Percentiles rank a stretch among this genome's conserved stretches.
Evolutionary conservation across 2,113 vertebrate species (phyloP).

Genomic region (Tetrax tetrax): DNA sequence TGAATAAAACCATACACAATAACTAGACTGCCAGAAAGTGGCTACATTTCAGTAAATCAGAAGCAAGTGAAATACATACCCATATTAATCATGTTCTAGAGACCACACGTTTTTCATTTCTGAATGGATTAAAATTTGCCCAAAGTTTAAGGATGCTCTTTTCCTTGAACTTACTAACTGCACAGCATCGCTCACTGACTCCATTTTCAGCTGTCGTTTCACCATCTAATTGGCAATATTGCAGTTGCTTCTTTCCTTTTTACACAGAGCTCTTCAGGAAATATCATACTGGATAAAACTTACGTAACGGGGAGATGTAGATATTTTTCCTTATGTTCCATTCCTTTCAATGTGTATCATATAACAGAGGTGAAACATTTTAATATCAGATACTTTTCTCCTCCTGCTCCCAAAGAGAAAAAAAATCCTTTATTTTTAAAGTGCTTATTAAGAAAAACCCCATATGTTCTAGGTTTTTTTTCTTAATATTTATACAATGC

Average conservation of each 20-base stretch:
- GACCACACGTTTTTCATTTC: not conserved
- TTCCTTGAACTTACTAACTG: not conserved
- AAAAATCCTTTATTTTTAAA: not conserved
- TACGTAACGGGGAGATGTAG: fast-evolving
- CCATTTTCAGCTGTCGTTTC: not conserved
- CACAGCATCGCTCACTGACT: not conserved
- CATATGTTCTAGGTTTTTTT: not conserved
- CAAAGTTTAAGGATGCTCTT: not conserved
- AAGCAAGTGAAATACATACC: not conserved
- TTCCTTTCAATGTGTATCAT: not conserved
- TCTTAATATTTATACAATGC: not conserved
- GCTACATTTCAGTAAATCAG: not conserved
- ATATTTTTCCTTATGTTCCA: not conserved
- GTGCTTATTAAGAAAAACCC: not conserved
- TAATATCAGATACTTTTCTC: not conserved
- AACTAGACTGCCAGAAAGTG: not conserved
- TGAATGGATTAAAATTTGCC: not conserved
- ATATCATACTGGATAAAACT: not conserved
- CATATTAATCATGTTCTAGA: not conserved
- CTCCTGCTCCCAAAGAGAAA: not conserved
- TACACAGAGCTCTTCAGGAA: not conserved
- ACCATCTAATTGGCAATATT: not conserved
- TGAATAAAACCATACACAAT: not conserved
- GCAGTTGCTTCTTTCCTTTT: not conserved
- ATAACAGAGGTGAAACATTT: not conserved